Base-by-base conservation (phyloP, 2,888 invertebrate species). In the Cacoxenus indagator region DNA sequence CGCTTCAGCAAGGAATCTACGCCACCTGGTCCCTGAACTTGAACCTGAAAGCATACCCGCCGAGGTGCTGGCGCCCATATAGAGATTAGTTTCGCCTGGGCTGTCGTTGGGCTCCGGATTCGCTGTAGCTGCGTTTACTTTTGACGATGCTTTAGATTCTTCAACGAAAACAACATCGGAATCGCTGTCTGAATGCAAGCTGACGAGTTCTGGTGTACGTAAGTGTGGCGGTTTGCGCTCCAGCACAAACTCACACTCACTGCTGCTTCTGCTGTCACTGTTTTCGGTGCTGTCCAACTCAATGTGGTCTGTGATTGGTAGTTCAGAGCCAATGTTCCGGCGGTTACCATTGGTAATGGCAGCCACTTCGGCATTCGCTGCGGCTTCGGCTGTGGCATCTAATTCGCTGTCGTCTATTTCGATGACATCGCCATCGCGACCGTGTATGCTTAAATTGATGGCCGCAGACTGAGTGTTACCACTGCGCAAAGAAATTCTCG, bases 151-250 rank as follows among this genome's bases (percentile, higher is more conserved):
- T 26, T 76, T 73, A 9, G 76, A 73, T 66, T 87, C 87, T 8
- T 84, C 78, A 0, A 88, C 84, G 74, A 87, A 88, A 0, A 88
- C 87, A 6, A 88, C 88, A 78, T 88, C 88, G 5, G 87, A 88
- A 69, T 88, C 88, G 5, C 82, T 82, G 24, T 86, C 85, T 0
- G 88, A 88, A 72, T 86, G 84, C 17, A 88, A 74, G 48, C 85
- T 87, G 6, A 88, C 87, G 78, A 85, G 73, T 72, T 88, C 88
- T 0, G 88, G 88, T 1, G 88, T 88, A n/a, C 88, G 84, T 67
- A 88, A 73, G 70, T 88, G 88, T 9, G 88, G 88, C 4, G 88
- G 86, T 71, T 88, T 88, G 11, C 84, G 86, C 70, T 87, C 88
- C 37, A 87, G 71, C 4, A 88, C 87, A 72, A 88, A 88, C 66